phyloP scores from a whole-genome alignment of 2,888 invertebrate species.

The Leptogaster cylindrica region DNA sequence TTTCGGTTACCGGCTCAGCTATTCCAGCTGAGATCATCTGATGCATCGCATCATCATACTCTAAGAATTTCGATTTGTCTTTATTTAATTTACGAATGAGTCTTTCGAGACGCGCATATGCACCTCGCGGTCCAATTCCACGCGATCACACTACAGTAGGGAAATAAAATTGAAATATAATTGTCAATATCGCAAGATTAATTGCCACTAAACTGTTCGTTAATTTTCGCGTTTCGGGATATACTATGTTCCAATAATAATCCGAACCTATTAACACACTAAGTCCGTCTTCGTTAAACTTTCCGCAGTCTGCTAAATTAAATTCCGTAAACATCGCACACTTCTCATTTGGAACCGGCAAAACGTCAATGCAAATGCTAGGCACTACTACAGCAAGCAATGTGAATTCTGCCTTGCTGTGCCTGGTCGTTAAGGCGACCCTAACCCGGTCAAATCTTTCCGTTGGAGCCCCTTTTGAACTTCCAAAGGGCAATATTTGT shows the following conservation, averaged over 20 bases:
- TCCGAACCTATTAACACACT: constrained; percentile 36
- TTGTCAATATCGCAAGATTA: not conserved
- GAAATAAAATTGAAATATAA: not conserved
- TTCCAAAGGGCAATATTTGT: constrained; percentile 40
- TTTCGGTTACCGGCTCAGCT: not conserved
- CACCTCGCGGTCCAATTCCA: not conserved
- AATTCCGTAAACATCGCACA: not conserved
- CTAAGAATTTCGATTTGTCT: not conserved
- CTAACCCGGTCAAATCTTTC: constrained; percentile 26
- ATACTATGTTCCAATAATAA: constrained; percentile 42
- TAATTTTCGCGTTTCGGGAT: constrained; percentile 25
- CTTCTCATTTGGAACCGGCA: not conserved
- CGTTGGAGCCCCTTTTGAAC: constrained; percentile 21
- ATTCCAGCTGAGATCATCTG: not conserved
- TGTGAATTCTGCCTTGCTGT: too few relatives aligned
- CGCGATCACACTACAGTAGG: not conserved
- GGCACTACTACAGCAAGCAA: constrained; percentile 37
- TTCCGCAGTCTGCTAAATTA: constrained; percentile 12
- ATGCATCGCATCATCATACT: not conserved
- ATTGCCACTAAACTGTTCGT: constrained; percentile 31
- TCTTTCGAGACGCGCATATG: not conserved
- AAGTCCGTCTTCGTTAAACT: constrained; percentile 20
- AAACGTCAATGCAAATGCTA: constrained; percentile 20
- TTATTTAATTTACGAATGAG: not conserved
- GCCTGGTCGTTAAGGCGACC: constrained; percentile 26